Percentiles rank a stretch among this genome's conserved stretches.
Conservation (phyloP, 1,140 invertebrate genomes). For the Sinonovacula constricta region DNA sequence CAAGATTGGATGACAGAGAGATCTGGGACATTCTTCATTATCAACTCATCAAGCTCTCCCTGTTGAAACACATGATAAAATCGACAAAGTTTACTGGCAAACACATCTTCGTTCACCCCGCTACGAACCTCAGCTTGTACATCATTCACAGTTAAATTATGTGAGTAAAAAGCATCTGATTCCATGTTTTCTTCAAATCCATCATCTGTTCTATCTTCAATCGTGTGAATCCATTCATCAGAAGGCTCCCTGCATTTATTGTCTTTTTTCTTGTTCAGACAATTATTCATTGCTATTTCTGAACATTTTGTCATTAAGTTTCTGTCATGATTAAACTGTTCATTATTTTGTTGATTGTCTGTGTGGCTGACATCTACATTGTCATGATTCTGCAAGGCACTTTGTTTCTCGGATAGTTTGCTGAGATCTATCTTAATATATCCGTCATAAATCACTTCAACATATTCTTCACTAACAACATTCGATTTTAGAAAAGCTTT, state of each 20-base stretch:
- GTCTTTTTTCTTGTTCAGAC: too few species aligned
- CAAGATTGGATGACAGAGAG: conserved; percentile 96
- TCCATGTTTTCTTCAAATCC: background rate
- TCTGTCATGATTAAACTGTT: background rate
- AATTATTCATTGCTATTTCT: background rate
- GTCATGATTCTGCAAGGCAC: background rate
- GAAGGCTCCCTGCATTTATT: too few species aligned
- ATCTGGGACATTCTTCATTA: conserved; percentile 92
- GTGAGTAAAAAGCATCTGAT: background rate
- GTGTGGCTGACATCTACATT: background rate
- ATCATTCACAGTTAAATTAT: background rate
- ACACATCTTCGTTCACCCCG: background rate
- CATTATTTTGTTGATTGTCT: background rate
- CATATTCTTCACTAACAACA: background rate
- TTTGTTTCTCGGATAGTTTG: background rate
- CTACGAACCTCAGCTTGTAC: background rate
- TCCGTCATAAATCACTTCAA: conserved; percentile 35
- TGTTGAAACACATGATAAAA: conserved; percentile 98
- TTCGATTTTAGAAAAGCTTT: conserved; percentile 4
- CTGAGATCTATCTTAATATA: conserved; percentile 31
- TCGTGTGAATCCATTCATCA: background rate
- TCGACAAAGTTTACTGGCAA: conserved; percentile 81
- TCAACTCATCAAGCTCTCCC: conserved; percentile 95
- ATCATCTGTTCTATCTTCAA: background rate
- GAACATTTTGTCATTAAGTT: background rate